Evolutionary conservation across 2,797 vertebrate species (phyloP).

Genomic region (Anisognathus igniventris): DNA sequence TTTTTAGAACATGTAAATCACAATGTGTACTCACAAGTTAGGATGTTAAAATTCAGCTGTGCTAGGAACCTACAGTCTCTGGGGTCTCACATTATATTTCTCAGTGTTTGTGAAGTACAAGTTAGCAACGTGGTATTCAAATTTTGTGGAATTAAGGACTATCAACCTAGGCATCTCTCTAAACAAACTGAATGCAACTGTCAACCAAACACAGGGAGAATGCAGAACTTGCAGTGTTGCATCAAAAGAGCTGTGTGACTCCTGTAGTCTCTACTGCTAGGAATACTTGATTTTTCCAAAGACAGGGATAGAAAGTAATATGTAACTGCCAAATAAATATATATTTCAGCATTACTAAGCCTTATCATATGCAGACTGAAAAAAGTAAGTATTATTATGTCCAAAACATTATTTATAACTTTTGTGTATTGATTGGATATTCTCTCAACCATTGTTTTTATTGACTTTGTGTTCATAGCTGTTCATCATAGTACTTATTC

Average conservation of each 20-base stretch:
- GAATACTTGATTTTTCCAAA: background rate
- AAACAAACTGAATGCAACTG: background rate
- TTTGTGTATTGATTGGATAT: background rate
- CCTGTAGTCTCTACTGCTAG: background rate
- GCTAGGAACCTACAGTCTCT: background rate
- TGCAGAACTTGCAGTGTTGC: background rate
- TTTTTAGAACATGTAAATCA: background rate
- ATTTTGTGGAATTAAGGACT: background rate
- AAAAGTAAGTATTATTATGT: background rate
- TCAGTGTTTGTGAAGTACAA: background rate
- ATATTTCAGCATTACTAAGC: background rate
- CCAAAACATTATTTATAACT: background rate
- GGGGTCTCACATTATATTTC: background rate
- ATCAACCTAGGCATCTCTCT: background rate
- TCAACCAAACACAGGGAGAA: background rate
- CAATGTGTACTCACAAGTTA: background rate
- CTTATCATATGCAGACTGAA: background rate
- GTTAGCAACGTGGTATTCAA: background rate
- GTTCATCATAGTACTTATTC: background rate
- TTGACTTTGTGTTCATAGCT: slow-evolving; percentile 1
- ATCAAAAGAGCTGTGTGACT: background rate
- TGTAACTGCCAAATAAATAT: background rate
- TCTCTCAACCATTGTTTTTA: background rate
- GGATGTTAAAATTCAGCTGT: background rate
- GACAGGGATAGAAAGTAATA: background rate